Evolutionary conservation across 1,140 invertebrate species (phyloP), one percentile per base, ranked within the genome.

Genomic region (Vanessa tameamea): DNA sequence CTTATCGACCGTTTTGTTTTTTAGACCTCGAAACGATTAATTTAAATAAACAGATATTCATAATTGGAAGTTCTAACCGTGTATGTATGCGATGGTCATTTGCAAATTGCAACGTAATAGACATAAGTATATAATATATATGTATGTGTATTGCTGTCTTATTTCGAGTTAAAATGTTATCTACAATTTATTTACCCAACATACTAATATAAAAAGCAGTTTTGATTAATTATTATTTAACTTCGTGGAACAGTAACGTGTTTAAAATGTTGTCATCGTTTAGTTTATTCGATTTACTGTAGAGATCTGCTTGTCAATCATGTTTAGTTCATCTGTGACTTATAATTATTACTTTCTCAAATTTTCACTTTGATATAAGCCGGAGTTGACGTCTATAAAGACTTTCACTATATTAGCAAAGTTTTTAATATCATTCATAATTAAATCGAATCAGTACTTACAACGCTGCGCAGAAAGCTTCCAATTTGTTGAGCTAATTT

Each of bases 341-440:
- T 26, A 59, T 37, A 61, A 61, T 61, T 61, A 37, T 37, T 37
- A 23, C 57, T 61, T 61, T 61, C 57, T 61, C 57, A 5, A 61
- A 15, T 31, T 61, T 37, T 37, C 57, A 61, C 57, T 59, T 61
- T n/a, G 26, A 61, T 61, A 61, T 37, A 61, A 37, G 57, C 26
- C 16, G 23, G 20, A 12, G 48, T 51, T 51, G n/a, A 12, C n/a
- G 23, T 61, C 8, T 12, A n/a, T 61, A 26, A 13, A 57, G 2
- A 37, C 57, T 61, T 61, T 61, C 57, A 61, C 57, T 37, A 37
- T 61, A 23, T 61, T 61, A 61, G 26, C 15, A n/a, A 61, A 61
- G 13, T 14, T 37, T 61, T 61, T 61, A 14, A 61, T 61, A 37
- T 26, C 3, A 15, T 59, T 26, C 16, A n/a, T 55, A 55, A n/a